Base-by-base conservation (phyloP, 2,797 vertebrate genomes). In the Arrhamphus sclerolepis region DNA sequence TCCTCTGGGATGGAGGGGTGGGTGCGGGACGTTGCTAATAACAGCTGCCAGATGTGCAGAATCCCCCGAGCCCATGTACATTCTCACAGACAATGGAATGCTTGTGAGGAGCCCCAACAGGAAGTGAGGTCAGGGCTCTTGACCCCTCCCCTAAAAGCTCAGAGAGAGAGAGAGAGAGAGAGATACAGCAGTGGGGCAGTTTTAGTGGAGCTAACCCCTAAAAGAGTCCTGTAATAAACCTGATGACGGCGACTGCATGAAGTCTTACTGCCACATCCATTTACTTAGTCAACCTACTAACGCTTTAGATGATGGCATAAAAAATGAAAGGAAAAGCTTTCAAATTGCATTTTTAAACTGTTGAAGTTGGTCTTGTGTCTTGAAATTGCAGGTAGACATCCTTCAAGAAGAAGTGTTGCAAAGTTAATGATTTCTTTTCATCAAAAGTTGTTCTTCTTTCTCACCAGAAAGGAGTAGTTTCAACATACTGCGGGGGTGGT, bases 51-150 rank as follows among this genome's bases (percentile, higher is more conserved):
- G 91, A 93, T 94, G 92, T 92, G 88, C 85, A 80, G 75, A 75
- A 87, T 91, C 91, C 90, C 91, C 60, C 7, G 86, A 87, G 91
- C 70, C 84, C 62, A 31, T 87, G 81, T 83, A 88, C 89, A 91
- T 93, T 93, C 93, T 92, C 92, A 94, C 90, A 93, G 92, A 93
- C 92, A 93, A 92, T 89, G 90, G 91, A 89, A 87, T 91, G 93
- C 89, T 90, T 92, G 89, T 92, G 88, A 92, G 91, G 85, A 90
- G 75, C 87, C 85, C 82, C 83, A 74, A 84, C 91, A 92, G 92
- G 93, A 93, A 93, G 91, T 93, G 92, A 93, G 92, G 89, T 93
- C 91, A 91, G 86, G 86, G 78, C 81, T 89, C 85, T 88, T 90
- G 84, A 91, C 82, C 90, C 89, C 87, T 88, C 84, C 89, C 82